A percentile compares a stretch with the other conserved stretches of the same genome.
These are phyloP conservation scores for Rhabdomys pumilio DNA, from an alignment of 2,797 vertebrate species.

Conservation along the genomic window DNA sequence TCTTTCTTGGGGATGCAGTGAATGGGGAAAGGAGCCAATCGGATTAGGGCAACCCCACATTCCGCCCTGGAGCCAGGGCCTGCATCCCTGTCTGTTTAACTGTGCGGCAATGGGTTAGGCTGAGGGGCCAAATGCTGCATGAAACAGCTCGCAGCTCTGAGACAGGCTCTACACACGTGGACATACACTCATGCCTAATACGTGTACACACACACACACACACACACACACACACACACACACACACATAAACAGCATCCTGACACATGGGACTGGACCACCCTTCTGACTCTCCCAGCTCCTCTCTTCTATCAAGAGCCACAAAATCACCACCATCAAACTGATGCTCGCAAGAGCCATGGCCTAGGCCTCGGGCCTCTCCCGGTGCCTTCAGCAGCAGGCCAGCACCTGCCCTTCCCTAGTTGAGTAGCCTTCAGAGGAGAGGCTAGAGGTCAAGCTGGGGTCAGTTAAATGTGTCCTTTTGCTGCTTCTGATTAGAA, in stretches of 20 bases:
- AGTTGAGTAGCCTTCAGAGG: neutral
- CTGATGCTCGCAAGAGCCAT: neutral
- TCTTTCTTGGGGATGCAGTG: neutral
- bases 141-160: neutral
- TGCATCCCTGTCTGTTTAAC: fast-evolving
- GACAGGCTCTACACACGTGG: neutral
- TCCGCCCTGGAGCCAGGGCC: neutral
- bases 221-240: neutral
- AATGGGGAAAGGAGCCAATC: neutral
- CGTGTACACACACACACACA: too few species aligned
- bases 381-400: neutral
- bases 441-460: neutral
- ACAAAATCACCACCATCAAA: neutral
- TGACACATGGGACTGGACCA: neutral
- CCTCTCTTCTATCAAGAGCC: neutral
- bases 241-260: neutral
- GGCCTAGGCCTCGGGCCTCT: fast-evolving
- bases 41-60: neutral
- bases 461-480: neutral
- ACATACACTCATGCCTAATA: neutral
- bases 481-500: constrained; percentile 33
- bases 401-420: neutral
- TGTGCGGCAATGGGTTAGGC: fast-evolving
- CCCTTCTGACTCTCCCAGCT: neutral
- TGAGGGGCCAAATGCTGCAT: neutral